Evolutionary conservation across 1,140 invertebrate genomes (phyloP).

Genomic region (Drosophila serrata): DNA sequence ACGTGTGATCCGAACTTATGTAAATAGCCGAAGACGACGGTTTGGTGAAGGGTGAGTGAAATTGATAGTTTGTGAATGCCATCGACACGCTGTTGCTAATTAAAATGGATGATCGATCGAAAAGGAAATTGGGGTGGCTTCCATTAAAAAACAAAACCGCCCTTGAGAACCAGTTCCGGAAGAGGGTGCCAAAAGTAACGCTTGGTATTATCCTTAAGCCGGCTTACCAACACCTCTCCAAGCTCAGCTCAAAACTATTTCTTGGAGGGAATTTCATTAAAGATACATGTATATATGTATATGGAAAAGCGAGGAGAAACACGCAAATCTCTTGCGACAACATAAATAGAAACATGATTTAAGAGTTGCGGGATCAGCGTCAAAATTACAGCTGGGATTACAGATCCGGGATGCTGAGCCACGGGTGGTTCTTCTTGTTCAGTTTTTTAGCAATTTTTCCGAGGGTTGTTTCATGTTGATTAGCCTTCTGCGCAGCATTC

Average conservation of each 20-base stretch:
- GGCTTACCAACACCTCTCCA: constrained; percentile 70
- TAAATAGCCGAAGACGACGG: constrained; percentile 57
- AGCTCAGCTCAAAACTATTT: constrained; percentile 21
- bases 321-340: constrained; percentile 84
- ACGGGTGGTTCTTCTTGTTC: constrained; percentile 69
- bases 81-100: constrained; percentile 84
- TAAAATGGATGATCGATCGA: constrained; percentile 84
- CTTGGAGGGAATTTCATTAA: constrained; percentile 36
- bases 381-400: constrained; percentile 84
- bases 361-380: constrained; percentile 78
- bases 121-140: constrained; percentile 17
- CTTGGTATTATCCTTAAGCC: constrained; percentile 62
- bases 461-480: constrained; percentile 71
- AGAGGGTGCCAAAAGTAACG: constrained; percentile 38
- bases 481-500: constrained; percentile 75
- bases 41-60: constrained; percentile 56
- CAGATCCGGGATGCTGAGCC: constrained; percentile 58
- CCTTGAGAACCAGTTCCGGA: constrained; percentile 66
- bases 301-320: constrained; percentile 21
- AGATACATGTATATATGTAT: too few relatives aligned
- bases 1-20: constrained; percentile 73
- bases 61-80: constrained; percentile 82
- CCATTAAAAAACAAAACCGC: constrained; percentile 54
- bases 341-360: constrained; percentile 85
- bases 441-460: constrained; percentile 41